A percentile compares a stretch with the other conserved stretches of the same genome.
phyloP scores from a whole-genome alignment of 1,140 invertebrate species.

The Sitophilus oryzae region DNA sequence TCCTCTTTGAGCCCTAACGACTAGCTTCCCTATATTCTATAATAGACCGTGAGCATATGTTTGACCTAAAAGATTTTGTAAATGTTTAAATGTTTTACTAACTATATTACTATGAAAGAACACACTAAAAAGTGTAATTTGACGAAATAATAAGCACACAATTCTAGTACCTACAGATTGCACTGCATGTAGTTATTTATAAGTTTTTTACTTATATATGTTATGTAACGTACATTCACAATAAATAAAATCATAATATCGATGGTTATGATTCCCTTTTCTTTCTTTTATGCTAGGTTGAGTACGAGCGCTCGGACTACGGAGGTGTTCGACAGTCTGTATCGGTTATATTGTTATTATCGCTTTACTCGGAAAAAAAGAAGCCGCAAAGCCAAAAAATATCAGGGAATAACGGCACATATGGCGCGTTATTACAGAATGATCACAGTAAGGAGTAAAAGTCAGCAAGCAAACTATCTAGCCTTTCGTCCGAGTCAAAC shows the following conservation, averaged over 20 bases:
- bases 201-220: too few relatives aligned
- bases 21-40: neutral
- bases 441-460: conserved; percentile 34
- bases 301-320: neutral
- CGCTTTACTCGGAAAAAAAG: conserved; percentile 6
- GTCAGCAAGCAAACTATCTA: conserved; percentile 32
- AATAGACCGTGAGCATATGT: conserved; percentile 1
- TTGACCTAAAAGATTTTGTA: too few relatives aligned
- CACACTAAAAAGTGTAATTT: too few relatives aligned
- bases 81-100: too few relatives aligned
- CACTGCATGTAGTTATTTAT: too few relatives aligned
- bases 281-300: too few relatives aligned
- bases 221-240: neutral
- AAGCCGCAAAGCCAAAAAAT: conserved; percentile 4
- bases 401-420: conserved; percentile 27
- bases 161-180: too few relatives aligned
- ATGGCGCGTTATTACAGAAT: conserved; percentile 36
- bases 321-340: neutral
- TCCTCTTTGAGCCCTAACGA: neutral
- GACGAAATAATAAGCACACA: too few relatives aligned
- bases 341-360: conserved; percentile 4
- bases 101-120: too few relatives aligned
- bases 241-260: neutral
- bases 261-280: too few relatives aligned
- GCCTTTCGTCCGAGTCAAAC: conserved; percentile 33